These are phyloP conservation scores for Microctonus aethiopoides DNA, from an alignment of 2,888 invertebrate species.

Conservation along the genomic window DNA sequence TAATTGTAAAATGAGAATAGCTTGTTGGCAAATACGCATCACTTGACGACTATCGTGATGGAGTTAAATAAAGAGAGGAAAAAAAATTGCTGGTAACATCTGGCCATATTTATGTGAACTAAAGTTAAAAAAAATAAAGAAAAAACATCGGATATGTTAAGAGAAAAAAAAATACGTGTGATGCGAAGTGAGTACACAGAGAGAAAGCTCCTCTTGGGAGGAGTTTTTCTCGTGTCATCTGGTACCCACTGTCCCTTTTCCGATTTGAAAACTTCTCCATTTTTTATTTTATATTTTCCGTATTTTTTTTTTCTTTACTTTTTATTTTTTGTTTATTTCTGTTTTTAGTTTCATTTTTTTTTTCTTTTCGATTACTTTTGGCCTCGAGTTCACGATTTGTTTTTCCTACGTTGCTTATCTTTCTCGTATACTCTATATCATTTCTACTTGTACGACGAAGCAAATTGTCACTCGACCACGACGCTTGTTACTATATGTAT, in stretches of 20 bases:
- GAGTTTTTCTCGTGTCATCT: constrained; percentile 17
- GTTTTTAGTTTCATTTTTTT: not conserved
- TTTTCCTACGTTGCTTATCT: not conserved
- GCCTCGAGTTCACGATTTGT: too few relatives aligned
- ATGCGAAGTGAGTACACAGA: not conserved
- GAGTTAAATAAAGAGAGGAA: too few relatives aligned
- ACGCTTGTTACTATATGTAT: not conserved
- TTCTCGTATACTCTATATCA: not conserved
- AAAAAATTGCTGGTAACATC: constrained; percentile 7
- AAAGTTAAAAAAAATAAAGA: constrained; percentile 20
- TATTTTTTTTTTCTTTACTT: not conserved
- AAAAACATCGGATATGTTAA: constrained; percentile 23
- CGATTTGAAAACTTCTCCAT: not conserved
- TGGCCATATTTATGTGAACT: constrained; percentile 15
- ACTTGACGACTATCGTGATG: not conserved
- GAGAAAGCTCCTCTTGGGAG: not conserved
- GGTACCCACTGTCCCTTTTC: not conserved
- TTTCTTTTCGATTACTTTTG: not conserved
- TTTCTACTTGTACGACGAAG: not conserved
- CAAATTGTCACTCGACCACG: constrained; percentile 9
- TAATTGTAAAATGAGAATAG: not conserved
- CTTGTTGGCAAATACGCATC: not conserved
- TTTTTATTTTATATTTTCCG: not conserved
- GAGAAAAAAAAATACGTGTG: too few relatives aligned
- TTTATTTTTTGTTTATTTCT: not conserved